Base-by-base conservation (phyloP, 2,113 vertebrate genomes). In the Tinamus guttatus region DNA sequence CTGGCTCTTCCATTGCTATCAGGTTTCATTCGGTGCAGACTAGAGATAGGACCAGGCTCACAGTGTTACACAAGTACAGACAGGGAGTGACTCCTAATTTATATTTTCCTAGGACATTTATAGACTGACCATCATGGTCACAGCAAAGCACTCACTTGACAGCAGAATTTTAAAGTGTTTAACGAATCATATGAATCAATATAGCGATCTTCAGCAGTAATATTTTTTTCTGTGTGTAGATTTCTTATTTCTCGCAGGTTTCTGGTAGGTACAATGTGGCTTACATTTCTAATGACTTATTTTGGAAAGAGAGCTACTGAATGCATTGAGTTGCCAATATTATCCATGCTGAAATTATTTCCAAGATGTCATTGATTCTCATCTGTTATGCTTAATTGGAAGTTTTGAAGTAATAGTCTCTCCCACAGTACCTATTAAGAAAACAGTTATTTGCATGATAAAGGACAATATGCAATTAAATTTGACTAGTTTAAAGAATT, bases 401-500 rank as follows among this genome's bases (percentile, higher is more conserved):
- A 94, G 38, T 85, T 94, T 74, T 81, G 83, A 90, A 93, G 51
- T 82, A 76, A 87, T 93, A 87, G 84, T 93, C 81, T 84, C 3
- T 79, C 11, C 14, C 36, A 27, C 32, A 59, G 69, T 59, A 89
- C 21, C 5, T 94, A 89, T 71, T 88, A 90, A 81, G 76, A 94
- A 95, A 96, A 75, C 43, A 59, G 63, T 76, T 90, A 90, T 92
- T 92, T 95, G 73, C 74, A 93, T 92, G 89, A 95, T 54, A 77
- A 94, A 94, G 71, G 92, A 89, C 56, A 82, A 80, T 51, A 85
- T 63, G 71, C 84, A 94, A 95, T 92, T 87, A 91, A 63, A 94
- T 94, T 90, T 95, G 91, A 96, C 78, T 79, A 58, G 17, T 83
- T 88, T 93, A 95, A 97, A 93, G 78, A 89, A 93, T 94, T 76